phyloP scores from a whole-genome alignment of 2,113 vertebrate genomes.

The Todiramphus chloris region DNA sequence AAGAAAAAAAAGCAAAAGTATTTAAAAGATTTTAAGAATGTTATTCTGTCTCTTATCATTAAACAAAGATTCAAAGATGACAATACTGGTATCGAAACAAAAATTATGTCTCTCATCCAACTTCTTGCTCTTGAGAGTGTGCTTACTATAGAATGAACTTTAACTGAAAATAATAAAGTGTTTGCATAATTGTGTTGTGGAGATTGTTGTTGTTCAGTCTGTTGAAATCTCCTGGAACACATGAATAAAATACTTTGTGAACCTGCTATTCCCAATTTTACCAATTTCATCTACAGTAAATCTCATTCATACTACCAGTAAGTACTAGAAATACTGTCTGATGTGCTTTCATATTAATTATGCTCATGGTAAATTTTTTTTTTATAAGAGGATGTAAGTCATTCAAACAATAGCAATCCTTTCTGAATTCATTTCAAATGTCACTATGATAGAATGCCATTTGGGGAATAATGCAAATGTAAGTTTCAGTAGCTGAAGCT shows the following conservation, averaged over 20 bases:
- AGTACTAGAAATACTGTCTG: constrained; percentile 35
- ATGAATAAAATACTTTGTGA: background rate
- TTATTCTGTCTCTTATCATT: background rate
- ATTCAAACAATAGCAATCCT: constrained; percentile 22
- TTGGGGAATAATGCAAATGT: constrained; percentile 16
- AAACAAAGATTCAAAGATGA: background rate
- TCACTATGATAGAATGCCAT: constrained; percentile 13
- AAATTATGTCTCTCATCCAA: background rate
- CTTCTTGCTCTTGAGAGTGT: constrained; percentile 2
- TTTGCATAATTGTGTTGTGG: constrained; percentile 60
- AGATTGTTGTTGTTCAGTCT: constrained; percentile 25
- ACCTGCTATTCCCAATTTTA: constrained; percentile 35
- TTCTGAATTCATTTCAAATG: constrained; percentile 26
- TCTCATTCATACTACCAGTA: constrained; percentile 46
- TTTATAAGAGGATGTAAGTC: constrained; percentile 4
- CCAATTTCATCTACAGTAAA: constrained; percentile 35
- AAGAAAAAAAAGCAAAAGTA: background rate
- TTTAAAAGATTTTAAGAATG: background rate
- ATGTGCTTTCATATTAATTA: constrained; percentile 55
- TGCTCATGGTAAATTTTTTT: background rate
- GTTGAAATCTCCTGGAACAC: constrained; percentile 45
- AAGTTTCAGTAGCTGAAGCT: constrained; percentile 43
- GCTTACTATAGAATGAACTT: constrained; percentile 25
- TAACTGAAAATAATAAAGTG: constrained; percentile 47
- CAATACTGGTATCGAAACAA: background rate